Evolutionary conservation across 2,113 vertebrate species (phyloP).

Genomic region (Jaculus jaculus): DNA sequence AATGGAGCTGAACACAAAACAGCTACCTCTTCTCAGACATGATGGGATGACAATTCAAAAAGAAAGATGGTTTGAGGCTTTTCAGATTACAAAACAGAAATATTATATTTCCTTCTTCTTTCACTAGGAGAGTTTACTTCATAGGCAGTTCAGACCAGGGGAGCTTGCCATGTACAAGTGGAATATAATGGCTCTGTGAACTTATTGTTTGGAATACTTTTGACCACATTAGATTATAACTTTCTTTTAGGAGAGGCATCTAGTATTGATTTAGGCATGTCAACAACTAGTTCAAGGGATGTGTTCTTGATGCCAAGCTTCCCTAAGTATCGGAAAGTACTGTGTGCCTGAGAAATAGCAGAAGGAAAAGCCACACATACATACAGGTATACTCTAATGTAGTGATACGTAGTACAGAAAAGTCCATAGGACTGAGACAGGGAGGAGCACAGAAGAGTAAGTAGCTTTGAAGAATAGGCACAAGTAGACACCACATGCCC

Average conservation of each 20-base stretch:
- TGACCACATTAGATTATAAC: not conserved
- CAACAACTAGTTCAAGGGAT: not conserved
- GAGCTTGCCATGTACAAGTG: not conserved
- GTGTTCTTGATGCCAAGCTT: not conserved
- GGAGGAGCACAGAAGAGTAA: not conserved
- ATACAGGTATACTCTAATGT: not conserved
- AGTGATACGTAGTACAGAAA: not conserved
- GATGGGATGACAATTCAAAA: constrained; percentile 19
- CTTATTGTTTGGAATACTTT: not conserved
- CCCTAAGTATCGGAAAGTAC: not conserved
- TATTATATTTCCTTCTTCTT: constrained; percentile 33
- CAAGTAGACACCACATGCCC: not conserved
- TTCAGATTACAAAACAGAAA: not conserved
- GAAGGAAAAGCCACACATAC: not conserved
- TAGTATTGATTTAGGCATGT: not conserved
- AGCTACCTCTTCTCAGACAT: constrained; percentile 16
- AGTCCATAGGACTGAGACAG: not conserved
- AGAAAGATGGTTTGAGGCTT: constrained; percentile 7
- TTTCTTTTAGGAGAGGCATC: not conserved
- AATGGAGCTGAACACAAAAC: constrained; percentile 31
- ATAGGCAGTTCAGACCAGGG: not conserved
- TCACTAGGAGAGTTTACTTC: constrained; percentile 11
- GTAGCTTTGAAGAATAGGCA: not conserved
- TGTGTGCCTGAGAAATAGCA: not conserved
- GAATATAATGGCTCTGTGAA: not conserved